Base-by-base conservation (phyloP, 2,113 vertebrate genomes). In the Osmerus eperlanus region DNA sequence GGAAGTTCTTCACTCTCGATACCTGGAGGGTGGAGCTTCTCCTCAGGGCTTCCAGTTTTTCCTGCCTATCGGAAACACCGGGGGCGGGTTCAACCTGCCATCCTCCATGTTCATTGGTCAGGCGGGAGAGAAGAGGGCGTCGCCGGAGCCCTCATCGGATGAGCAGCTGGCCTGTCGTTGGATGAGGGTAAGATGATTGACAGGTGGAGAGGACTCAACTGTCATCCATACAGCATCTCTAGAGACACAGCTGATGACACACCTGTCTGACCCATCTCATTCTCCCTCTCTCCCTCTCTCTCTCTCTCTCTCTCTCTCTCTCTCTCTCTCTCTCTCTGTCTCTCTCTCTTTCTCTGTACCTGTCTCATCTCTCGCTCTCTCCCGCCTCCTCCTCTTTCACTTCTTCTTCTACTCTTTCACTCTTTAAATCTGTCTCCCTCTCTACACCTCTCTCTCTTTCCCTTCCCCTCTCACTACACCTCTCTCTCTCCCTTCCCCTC, bases 111-210 rank as follows among this genome's bases (percentile, higher is more conserved):
- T 97, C 80, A 90, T 92, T 32, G 87, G 88, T 2, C 82, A 92
- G 5, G 80, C 88, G 65, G 91, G 92, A 86, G 95, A 95, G 80
- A 94, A 92, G 72, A 90, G 88, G n/a, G 89, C 92, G 32, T 91
- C 94, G 8, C 86, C 94, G 0, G 95, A 96, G 77, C 90, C 92
- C 70, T 93, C 92, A 0, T 81, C 85, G 59, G 94, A 95, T 4
- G 93, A 93, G 83, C 95, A 95, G 91, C 93, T 96, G 67, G 87
- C 94, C 83, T 97, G 96, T 73, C 93, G 91, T 41, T 97, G 96
- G 96, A 93, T 91, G 76, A 96, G 95, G 93, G 96, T 96, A 93
- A 92, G 88, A 88, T 89, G 25, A 62, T 63, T 41, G 29, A 41
- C 32, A 64, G 56, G 66, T 3, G 52, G 8, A 21, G 9, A 47